Evolutionary conservation across 2,797 vertebrate species (phyloP), one percentile per base, ranked within the genome.

Genomic region (Prunella strophiata): DNA sequence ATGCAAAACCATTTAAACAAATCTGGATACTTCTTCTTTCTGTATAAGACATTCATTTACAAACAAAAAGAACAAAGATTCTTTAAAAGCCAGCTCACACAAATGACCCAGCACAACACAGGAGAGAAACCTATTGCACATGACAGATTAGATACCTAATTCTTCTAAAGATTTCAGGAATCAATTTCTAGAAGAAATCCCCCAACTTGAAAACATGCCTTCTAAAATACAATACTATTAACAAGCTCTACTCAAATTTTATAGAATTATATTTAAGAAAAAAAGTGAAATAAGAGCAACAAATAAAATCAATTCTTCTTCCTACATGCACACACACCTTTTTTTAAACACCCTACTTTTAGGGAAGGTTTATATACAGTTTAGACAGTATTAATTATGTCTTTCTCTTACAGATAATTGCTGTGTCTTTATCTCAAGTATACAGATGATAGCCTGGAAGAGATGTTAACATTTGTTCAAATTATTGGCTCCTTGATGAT

Each of bases 1-100:
- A 99, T 97, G 91, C 99, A 99, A 97, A 99, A 98, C 99, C 99
- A 99, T n/a, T 99, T 98, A 83, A 98, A 98, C 51, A 99, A 96
- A 94, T 99, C 98, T 5, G 99, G 99, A 72, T 99, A 96, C 79
- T 99, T 98, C 55, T 98, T 98, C 98, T 99, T 99, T 97, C 99
- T 99, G 95, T n/a, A 87, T 23, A 75, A 26, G 13, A 88, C 12
- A 96, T 48, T 66, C 0, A 70, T 84, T 85, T 74, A 75, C 45
- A 40, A 81, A 77, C 4, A 43, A 85, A 66, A 90, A 36, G 10
- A 81, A 51, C 1, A 1, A 75, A 70, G 12, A 80, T 54, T 59
- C 17, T 55, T 93, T 65, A 76, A 74, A 77, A 80, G 22, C 6
- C 47, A 76, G 21, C 12, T 45, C 1, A 1, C 14, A 59, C 11